A percentile compares a stretch with the other conserved stretches of the same genome.
Conservation (phyloP, 2,113 vertebrate species). For the Xiphophorus hellerii region DNA sequence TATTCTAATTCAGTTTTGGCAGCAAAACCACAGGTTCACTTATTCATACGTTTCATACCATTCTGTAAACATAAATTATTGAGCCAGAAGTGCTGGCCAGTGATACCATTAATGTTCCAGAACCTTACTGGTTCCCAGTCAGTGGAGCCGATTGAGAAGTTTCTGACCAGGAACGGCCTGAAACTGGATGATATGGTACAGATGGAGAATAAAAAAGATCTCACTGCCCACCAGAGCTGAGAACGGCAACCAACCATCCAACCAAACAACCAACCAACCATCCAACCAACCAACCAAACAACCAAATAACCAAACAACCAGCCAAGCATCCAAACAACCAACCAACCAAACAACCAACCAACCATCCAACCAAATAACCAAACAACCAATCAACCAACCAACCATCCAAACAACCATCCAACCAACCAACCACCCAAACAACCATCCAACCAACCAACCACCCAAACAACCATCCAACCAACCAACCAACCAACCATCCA, state of each 20-base stretch:
- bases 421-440: too few species aligned
- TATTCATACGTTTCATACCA: background rate
- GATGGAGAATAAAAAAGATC: constrained; percentile 33
- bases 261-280: background rate
- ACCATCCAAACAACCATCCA: too few species aligned
- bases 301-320: too few species aligned
- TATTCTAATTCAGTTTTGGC: too few species aligned
- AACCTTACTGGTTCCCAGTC: background rate
- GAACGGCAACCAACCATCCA: background rate
- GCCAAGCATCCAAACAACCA: background rate
- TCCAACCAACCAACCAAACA: too few species aligned
- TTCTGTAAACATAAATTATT: background rate
- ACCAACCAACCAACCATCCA: too few species aligned
- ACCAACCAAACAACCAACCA: too few species aligned
- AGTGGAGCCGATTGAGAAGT: background rate
- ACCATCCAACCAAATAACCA: too few species aligned
- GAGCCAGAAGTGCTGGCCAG: background rate
- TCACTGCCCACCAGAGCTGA: constrained; percentile 47
- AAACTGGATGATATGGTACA: constrained; percentile 56
- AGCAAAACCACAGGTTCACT: background rate
- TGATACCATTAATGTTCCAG: background rate
- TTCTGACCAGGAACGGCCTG: constrained; percentile 34
- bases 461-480: too few species aligned
- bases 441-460: too few species aligned
- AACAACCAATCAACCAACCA: too few species aligned